Base-by-base conservation (phyloP, 2,888 invertebrate species). In the Eupithecia pulchellata region DNA sequence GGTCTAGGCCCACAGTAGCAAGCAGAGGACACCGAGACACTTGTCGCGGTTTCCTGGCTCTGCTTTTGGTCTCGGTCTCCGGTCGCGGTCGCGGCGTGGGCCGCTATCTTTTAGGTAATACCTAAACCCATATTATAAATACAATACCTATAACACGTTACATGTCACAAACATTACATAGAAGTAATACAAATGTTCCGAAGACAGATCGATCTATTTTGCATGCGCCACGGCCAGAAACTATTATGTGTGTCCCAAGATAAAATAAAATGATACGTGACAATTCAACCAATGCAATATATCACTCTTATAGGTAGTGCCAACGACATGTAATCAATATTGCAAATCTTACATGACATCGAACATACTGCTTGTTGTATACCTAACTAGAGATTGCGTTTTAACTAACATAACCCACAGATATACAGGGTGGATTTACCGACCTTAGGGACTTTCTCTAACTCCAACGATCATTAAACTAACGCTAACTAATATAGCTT, bases 271-370 rank as follows among this genome's bases (percentile, higher is more conserved):
- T 64, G 52, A 66, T 65, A 67, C 67, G 65, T 69, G 71, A 75
- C 60, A 71, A 71, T 47, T 68, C 65, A 69, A 69, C 52, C 71
- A 68, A 66, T 66, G 72, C 69, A 74, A 75, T 74, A 72, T 36
- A 79, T 81, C 76, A 78, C 75, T 77, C 74, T 69, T 66, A 77
- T 71, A 74, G 71, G 72, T 73, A 73, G 76, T 78, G 77, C 76
- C 78, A 81, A 80, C 73, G 34, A n/a, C 66, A 68, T 36, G 61
- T 20, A 32, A 61, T 61, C 61, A 61, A 61, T 61, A 61, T 61
- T 36, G 61, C 11, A 61, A 36, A 61, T 60, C 58, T 60, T 8
- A 61, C 5, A 34, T 29, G 61, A 32, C 20, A 61, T 61, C 32
- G 58, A 39, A 11, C 8, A 8, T 30, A 8, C 8, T 34, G 42